Conservation (phyloP, 1,140 invertebrate genomes). For the Sinella curviseta region DNA sequence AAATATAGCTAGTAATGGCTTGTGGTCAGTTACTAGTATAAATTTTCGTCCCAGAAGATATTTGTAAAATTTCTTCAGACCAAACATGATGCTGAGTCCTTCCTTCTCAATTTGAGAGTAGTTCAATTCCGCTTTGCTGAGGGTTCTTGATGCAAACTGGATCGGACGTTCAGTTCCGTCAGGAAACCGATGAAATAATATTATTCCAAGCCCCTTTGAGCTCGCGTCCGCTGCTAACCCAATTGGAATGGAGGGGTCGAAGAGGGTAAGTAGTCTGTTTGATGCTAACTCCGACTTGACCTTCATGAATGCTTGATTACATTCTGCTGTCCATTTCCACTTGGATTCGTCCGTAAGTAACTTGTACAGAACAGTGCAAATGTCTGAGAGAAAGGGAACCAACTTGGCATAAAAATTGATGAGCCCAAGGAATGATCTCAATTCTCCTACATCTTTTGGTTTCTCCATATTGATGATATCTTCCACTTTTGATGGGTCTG, state of each 20-base stretch:
- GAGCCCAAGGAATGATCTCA: slow-evolving; percentile 52
- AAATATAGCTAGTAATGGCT: slow-evolving; percentile 57
- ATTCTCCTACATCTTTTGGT: slow-evolving; percentile 44
- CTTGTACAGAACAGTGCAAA: slow-evolving; percentile 46
- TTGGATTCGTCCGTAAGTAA: slow-evolving; percentile 14
- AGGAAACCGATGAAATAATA: slow-evolving; percentile 52
- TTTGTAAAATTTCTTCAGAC: slow-evolving; percentile 56
- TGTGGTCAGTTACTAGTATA: slow-evolving; percentile 56
- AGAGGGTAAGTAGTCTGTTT: slow-evolving; percentile 40
- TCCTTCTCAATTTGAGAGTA: slow-evolving; percentile 60
- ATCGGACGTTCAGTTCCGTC: slow-evolving; percentile 53
- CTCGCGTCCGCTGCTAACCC: slow-evolving; percentile 49
- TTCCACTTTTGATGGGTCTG: slow-evolving; percentile 52
- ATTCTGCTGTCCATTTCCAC: slow-evolving; percentile 31
- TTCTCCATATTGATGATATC: slow-evolving; percentile 50
- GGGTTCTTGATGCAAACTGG: slow-evolving; percentile 52
- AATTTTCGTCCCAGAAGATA: slow-evolving; percentile 56
- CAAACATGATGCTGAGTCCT: slow-evolving; percentile 55
- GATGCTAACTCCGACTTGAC: slow-evolving; percentile 34
- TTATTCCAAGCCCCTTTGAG: slow-evolving; percentile 53
- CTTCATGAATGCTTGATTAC: slow-evolving; percentile 41
- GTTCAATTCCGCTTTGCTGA: slow-evolving; percentile 54
- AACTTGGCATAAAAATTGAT: slow-evolving; percentile 53
- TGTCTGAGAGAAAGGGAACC: slow-evolving; percentile 49
- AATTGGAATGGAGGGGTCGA: slow-evolving; percentile 43